Percentiles rank a stretch among this genome's conserved stretches.
Conservation (phyloP, 2,888 invertebrate genomes). For the Xanthostigma xanthostigma region DNA sequence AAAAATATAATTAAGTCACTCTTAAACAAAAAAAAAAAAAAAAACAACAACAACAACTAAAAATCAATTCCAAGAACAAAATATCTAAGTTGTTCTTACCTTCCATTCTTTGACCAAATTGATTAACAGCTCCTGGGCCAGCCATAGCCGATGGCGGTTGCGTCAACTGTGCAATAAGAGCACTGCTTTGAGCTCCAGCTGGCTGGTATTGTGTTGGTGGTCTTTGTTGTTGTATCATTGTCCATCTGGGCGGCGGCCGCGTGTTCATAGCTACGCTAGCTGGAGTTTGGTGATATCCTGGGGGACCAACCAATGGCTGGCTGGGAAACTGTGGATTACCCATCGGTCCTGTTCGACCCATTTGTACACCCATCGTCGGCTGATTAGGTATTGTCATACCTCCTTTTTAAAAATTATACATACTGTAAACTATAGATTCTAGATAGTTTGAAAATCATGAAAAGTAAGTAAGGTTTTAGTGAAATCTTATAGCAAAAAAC, state of each 20-base stretch:
- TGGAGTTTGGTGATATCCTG: constrained; percentile 28
- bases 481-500: too few relatives aligned
- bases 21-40: too few relatives aligned
- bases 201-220: constrained; percentile 16
- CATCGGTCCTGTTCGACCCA: constrained; percentile 17
- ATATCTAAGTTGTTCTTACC: constrained; percentile 15
- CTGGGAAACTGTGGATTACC: constrained; percentile 16
- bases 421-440: too few relatives aligned
- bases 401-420: background rate
- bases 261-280: constrained; percentile 15
- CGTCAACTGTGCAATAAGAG: constrained; percentile 40
- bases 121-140: constrained; percentile 26
- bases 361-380: background rate
- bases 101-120: constrained; percentile 31
- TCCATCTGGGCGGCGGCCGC: constrained; percentile 44
- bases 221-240: constrained; percentile 39
- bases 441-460: too few relatives aligned
- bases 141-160: constrained; percentile 38
- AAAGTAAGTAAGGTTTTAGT: too few relatives aligned
- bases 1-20: constrained; percentile 6
- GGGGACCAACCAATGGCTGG: constrained; percentile 29
- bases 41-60: background rate
- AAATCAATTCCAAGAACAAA: background rate
- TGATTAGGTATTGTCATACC: constrained; percentile 5
- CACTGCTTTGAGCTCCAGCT: constrained; percentile 30